Evolutionary conservation across 2,888 invertebrate genomes (phyloP).

Genomic region (Vanessa cardui): DNA sequence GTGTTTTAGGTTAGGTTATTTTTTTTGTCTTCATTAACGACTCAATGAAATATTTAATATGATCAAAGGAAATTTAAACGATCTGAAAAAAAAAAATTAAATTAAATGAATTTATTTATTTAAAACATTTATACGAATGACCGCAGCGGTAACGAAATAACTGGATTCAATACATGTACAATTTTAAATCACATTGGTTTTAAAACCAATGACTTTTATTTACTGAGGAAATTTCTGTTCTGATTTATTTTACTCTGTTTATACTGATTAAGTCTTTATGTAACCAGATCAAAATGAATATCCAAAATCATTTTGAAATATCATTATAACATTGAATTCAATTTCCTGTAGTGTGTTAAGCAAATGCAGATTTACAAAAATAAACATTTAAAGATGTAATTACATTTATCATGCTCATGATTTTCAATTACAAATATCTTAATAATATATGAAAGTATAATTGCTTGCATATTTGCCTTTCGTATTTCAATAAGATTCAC

Average conservation of each 20-base stretch:
- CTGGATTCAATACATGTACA: constrained; percentile 30
- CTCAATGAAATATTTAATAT: not conserved
- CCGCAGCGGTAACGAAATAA: constrained; percentile 37
- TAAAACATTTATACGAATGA: constrained; percentile 31
- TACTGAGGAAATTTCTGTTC: constrained; percentile 22
- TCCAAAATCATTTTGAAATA: not conserved
- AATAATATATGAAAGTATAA: no score
- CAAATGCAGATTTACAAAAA: no score
- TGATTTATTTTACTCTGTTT: constrained; percentile 17
- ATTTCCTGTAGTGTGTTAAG: not conserved
- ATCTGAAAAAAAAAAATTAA: not conserved
- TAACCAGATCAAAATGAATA: not conserved
- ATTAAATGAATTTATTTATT: constrained; percentile 26
- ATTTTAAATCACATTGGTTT: constrained; percentile 35
- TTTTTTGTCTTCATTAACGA: not conserved
- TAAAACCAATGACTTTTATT: constrained; percentile 36
- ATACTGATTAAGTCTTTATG: constrained; percentile 12
- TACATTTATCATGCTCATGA: not conserved
- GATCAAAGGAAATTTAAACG: constrained; percentile 10
- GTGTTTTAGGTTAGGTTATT: no score
- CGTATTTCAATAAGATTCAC: no score
- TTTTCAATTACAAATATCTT: no score
- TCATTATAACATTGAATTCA: not conserved
- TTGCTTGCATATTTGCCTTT: no score
- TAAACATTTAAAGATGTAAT: not conserved